Evolutionary conservation across 2,113 vertebrate genomes (phyloP).

Genomic region (Beaufortia kweichowensis): DNA sequence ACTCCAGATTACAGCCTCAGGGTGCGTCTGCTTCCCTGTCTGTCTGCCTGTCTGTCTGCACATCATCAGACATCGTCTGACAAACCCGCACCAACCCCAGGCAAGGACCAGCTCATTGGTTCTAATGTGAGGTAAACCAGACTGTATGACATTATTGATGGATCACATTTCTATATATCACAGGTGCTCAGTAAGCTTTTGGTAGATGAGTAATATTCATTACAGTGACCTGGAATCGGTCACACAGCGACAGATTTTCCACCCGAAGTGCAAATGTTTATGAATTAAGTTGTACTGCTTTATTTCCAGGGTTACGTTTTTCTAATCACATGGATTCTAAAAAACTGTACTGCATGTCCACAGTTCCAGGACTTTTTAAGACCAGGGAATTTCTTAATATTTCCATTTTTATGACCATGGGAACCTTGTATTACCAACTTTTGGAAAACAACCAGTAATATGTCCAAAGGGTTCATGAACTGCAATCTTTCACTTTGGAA

Average conservation of each 20-base stretch:
- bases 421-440: too few species aligned
- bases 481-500: too few species aligned
- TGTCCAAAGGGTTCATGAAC: too few species aligned
- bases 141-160: background rate
- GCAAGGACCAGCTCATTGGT: background rate
- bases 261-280: background rate
- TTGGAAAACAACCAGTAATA: too few species aligned
- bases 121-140: background rate
- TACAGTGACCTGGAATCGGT: background rate
- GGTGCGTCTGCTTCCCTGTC: conserved; percentile 5
- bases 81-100: conserved; percentile 23
- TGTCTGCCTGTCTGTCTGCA: conserved; percentile 16
- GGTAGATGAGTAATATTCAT: background rate
- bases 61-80: background rate
- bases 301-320: too few species aligned
- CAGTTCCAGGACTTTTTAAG: too few species aligned
- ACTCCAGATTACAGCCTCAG: conserved; percentile 27
- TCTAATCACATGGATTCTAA: too few species aligned
- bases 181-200: background rate
- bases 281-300: too few species aligned
- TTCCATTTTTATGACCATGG: too few species aligned
- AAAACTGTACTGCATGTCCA: too few species aligned
- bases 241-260: background rate
- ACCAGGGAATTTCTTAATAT: too few species aligned
- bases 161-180: background rate